Conservation (phyloP, 2,797 vertebrate genomes). For the Sebastes nivosus region DNA sequence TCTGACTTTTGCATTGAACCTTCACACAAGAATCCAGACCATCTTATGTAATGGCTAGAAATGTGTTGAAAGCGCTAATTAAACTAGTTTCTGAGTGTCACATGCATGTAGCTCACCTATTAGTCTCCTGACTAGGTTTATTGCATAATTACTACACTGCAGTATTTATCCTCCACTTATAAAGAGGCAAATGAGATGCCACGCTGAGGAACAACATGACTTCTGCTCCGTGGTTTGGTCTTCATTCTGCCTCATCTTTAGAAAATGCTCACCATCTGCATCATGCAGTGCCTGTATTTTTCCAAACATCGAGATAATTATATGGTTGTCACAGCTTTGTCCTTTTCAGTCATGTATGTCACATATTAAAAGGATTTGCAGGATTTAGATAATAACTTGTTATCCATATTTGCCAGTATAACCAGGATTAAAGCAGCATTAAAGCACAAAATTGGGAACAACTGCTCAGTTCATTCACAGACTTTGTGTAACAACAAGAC, state of each 20-base stretch:
- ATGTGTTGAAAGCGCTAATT: slow-evolving; percentile 41
- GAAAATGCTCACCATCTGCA: neutral
- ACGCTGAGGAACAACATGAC: neutral
- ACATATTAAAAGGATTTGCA: neutral
- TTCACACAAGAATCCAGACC: slow-evolving; percentile 24
- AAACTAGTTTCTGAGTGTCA: slow-evolving; percentile 35
- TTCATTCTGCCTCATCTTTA: slow-evolving; percentile 1
- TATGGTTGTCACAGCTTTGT: too few species aligned
- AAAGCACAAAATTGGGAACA: neutral
- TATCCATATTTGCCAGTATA: neutral
- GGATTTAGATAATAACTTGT: neutral
- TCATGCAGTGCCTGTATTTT: neutral
- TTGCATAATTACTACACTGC: neutral
- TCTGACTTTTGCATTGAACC: slow-evolving; percentile 52
- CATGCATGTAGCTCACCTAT: slow-evolving; percentile 30
- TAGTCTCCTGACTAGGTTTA: slow-evolving; percentile 21
- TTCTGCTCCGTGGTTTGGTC: neutral
- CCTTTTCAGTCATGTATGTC: neutral
- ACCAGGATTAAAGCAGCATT: neutral
- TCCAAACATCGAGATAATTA: neutral
- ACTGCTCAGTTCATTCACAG: neutral
- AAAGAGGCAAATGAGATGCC: slow-evolving; percentile 32
- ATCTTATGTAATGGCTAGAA: slow-evolving; percentile 38
- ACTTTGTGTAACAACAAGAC: neutral
- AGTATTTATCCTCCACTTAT: slow-evolving; percentile 18